phyloP scores from a whole-genome alignment of 1,140 invertebrate genomes.

The Caenorhabditis latens region DNA sequence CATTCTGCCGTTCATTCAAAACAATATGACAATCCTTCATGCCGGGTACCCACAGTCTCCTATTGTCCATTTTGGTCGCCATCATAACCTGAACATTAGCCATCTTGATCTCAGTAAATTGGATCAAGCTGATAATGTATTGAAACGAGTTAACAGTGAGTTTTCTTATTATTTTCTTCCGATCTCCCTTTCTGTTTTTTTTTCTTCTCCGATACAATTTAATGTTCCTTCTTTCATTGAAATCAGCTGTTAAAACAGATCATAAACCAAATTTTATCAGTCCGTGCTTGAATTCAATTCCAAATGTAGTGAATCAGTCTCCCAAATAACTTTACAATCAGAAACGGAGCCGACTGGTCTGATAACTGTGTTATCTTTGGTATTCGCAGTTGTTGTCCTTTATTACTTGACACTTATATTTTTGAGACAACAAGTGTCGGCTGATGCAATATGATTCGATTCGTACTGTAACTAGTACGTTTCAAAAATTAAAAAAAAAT shows the following conservation, averaged over 20 bases:
- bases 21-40: slow-evolving; percentile 38
- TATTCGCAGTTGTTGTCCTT: slow-evolving; percentile 19
- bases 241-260: not conserved
- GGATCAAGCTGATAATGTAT: not conserved
- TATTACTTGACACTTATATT: slow-evolving; percentile 1
- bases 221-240: not conserved
- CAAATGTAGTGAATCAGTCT: not conserved
- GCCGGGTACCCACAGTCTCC: slow-evolving; percentile 43
- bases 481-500: not conserved
- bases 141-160: slow-evolving; percentile 24
- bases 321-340: slow-evolving; percentile 26
- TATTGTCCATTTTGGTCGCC: slow-evolving; percentile 23
- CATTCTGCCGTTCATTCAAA: slow-evolving; percentile 46
- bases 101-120: slow-evolving; percentile 24
- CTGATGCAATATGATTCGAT: slow-evolving; percentile 17
- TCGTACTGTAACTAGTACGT: not conserved
- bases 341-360: slow-evolving; percentile 32
- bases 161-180: not conserved
- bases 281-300: not conserved
- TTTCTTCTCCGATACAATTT: not conserved
- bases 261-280: slow-evolving; percentile 31
- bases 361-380: not conserved
- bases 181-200: not conserved
- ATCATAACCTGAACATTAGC: slow-evolving; percentile 10
- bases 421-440: not conserved